Percentiles rank a stretch among this genome's conserved stretches.
These are phyloP conservation scores for Isaurus tuberculatus DNA, from an alignment of 92 coral and sea anemone genomes.

Conservation along the genomic window DNA sequence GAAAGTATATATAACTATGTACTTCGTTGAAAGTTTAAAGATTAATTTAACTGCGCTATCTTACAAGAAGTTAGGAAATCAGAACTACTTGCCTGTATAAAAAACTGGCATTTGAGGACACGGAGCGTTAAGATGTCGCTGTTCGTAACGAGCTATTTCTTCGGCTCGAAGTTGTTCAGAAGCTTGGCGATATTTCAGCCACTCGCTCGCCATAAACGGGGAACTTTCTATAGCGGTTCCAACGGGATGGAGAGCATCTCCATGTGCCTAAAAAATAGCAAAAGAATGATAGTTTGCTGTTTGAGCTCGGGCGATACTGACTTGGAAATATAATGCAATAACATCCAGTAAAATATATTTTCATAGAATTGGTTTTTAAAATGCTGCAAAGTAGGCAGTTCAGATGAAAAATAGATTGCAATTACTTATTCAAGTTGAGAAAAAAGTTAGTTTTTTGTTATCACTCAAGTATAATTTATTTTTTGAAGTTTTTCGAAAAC, in stretches of 20 bases:
- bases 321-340: neutral
- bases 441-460: too few species aligned
- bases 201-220: slow-evolving; percentile 67
- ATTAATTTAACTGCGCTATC: neutral
- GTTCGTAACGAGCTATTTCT: slow-evolving; percentile 64
- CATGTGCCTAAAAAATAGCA: slow-evolving; percentile 53
- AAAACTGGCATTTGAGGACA: slow-evolving; percentile 77
- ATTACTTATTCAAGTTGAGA: too few species aligned
- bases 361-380: neutral
- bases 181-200: slow-evolving; percentile 75
- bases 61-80: neutral
- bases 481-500: neutral
- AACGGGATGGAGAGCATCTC: slow-evolving; percentile 52
- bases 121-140: slow-evolving; percentile 49
- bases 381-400: too few species aligned
- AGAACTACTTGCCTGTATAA: slow-evolving; percentile 66
- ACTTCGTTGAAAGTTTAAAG: neutral
- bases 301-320: neutral
- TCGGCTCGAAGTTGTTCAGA: slow-evolving; percentile 58
- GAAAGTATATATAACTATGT: too few species aligned
- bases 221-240: slow-evolving; percentile 59
- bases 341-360: neutral
- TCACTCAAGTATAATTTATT: too few species aligned
- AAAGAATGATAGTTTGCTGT: neutral
- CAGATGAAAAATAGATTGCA: neutral